These are phyloP conservation scores for Elegia similella DNA, from an alignment of 2,888 invertebrate genomes.

Conservation along the genomic window DNA sequence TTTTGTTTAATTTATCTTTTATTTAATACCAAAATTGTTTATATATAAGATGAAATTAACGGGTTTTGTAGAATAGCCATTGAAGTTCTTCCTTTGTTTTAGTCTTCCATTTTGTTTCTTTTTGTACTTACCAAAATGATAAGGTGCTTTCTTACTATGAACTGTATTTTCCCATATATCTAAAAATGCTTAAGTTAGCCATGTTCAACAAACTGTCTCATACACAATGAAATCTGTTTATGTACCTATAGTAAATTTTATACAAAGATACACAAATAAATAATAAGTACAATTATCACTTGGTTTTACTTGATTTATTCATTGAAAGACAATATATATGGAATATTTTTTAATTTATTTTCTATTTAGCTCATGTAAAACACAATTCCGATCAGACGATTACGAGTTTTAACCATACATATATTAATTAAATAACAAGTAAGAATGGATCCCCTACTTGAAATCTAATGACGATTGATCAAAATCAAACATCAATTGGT, in stretches of 20 bases:
- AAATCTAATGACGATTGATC: no score
- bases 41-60: constrained; percentile 55
- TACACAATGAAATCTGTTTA: constrained; percentile 65
- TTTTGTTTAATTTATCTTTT: constrained; percentile 75
- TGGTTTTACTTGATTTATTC: constrained; percentile 3
- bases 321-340: neutral
- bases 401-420: no score
- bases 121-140: constrained; percentile 67
- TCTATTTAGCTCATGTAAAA: no score
- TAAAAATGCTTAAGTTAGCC: constrained; percentile 61
- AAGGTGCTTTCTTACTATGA: constrained; percentile 61
- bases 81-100: constrained; percentile 57
- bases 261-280: constrained; percentile 78
- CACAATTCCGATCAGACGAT: no score
- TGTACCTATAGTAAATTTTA: constrained; percentile 78
- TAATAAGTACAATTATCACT: constrained; percentile 47
- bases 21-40: constrained; percentile 69
- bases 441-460: no score
- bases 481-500: no score
- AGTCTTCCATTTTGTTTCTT: constrained; percentile 65
- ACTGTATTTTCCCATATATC: constrained; percentile 39
- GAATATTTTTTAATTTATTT: neutral
- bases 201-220: constrained; percentile 64
- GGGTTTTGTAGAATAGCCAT: constrained; percentile 63
- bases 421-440: no score